These are phyloP conservation scores for Uloborus plumipes DNA, from an alignment of 2,888 invertebrate genomes.

Conservation along the genomic window DNA sequence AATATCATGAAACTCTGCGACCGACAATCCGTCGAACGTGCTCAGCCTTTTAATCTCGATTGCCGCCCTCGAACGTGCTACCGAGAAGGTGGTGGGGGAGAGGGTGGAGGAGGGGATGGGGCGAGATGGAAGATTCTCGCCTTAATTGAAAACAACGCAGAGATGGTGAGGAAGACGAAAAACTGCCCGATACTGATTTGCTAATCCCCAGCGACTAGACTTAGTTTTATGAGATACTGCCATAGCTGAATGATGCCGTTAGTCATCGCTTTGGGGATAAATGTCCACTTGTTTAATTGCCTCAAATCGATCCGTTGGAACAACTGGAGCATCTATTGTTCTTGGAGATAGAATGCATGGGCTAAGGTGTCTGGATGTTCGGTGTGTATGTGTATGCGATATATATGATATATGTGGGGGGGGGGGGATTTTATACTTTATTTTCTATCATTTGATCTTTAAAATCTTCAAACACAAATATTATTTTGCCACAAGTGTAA, in stretches of 20 bases:
- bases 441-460: no score
- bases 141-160: constrained; percentile 56
- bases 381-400: no score
- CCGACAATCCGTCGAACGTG: constrained; percentile 53
- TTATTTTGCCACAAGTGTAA: no score
- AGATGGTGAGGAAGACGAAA: constrained; percentile 24
- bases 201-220: constrained; percentile 38
- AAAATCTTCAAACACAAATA: no score
- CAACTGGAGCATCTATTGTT: no score
- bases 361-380: no score
- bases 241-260: constrained; percentile 36
- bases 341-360: no score
- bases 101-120: no score
- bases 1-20: constrained; percentile 60
- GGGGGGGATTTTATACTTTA: no score
- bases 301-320: no score
- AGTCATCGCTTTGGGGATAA: constrained; percentile 17
- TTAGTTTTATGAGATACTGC: constrained; percentile 34
- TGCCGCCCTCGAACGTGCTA: neutral
- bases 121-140: constrained; percentile 17
- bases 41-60: constrained; percentile 48
- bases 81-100: no score
- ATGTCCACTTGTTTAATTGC: constrained; percentile 27
- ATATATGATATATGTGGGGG: no score
- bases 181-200: constrained; percentile 43